Conservation (phyloP, 1,140 invertebrate species). For the Hydropsyche tenuis region DNA sequence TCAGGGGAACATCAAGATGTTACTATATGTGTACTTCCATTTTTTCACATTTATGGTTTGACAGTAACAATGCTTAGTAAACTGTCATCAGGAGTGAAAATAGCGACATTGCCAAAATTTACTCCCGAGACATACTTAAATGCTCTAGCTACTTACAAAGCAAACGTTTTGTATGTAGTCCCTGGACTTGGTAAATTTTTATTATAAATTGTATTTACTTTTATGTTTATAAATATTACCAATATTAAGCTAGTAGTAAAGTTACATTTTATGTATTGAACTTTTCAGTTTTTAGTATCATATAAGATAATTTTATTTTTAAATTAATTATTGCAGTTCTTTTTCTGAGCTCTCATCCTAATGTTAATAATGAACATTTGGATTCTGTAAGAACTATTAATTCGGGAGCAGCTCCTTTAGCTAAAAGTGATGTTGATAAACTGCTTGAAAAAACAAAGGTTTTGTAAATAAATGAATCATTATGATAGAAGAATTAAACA, state of each 20-base stretch:
- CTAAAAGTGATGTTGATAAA: conserved; percentile 64
- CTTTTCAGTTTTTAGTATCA: no score
- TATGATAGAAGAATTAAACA: no score
- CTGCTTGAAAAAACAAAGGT: conserved; percentile 64
- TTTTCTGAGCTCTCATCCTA: conserved; percentile 71
- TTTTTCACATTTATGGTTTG: conserved; percentile 88
- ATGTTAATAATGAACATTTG: conserved; percentile 66
- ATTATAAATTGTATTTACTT: conserved; percentile 11
- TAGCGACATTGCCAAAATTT: conserved; percentile 80
- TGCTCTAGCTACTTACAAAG: conserved; percentile 65
- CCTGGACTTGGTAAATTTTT: conserved; percentile 68
- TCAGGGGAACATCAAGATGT: conserved; percentile 62
- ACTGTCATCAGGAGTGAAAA: conserved; percentile 68
- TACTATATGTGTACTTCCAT: conserved; percentile 73
- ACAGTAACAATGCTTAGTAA: conserved; percentile 63
- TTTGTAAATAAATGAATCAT: no score
- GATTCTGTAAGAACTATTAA: conserved; percentile 63
- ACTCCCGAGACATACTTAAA: conserved; percentile 68
- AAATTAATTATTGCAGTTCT: conserved; percentile 62
- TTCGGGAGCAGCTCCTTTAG: conserved; percentile 76
- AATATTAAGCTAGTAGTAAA: no score
- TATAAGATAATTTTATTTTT: no score
- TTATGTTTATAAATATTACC: no score
- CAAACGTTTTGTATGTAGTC: conserved; percentile 65
- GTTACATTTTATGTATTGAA: neutral